Base-by-base conservation (phyloP, 2,888 invertebrate genomes). In the Andrena fulva region DNA sequence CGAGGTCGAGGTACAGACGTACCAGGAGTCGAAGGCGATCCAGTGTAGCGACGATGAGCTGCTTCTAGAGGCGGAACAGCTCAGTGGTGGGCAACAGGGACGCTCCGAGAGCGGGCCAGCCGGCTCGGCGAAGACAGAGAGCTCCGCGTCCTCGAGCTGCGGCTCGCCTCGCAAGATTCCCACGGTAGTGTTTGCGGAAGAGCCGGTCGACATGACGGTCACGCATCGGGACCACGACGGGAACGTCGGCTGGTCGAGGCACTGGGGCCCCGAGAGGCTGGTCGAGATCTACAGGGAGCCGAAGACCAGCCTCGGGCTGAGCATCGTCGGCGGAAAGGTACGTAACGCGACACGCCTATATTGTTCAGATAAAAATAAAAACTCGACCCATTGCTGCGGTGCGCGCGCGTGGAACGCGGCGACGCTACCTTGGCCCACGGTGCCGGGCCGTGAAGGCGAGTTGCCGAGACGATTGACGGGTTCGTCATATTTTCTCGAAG, bases 281-380 rank as follows among this genome's bases (percentile, higher is more conserved):
- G 97, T 99, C 60, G 95, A 96, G 84, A 95, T 99, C 48, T 95
- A 95, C 79, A 94, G 98, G 70, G 96, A 96, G 88, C 96, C 96
- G 42, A 96, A 96, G 52, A 96, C 97, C 85, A 98, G 98, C 72
- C 96, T 99, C 31, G 99, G 99, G 8, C 99, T 99, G 93, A 98
- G 98, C 94, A 99, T 99, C 89, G 99, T 99, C 50, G 98, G 99
- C 76, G 98, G 99, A 91, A 98, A 98, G 96, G 98, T 98, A 93
- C 94, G 94, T 77, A 42, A 20, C 52, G n/a, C 27, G 79, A 68
- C 54, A 77, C 68, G 42, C 48, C 29, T 42, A 27, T 35, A 50
- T 48, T 54, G 35, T 33, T 10, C 24, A 33, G 77, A 68, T 77
- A 69, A 70, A 69, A 80, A 54, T 66, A 71, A 67, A 56, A 60